Evolutionary conservation across 2,797 vertebrate genomes (phyloP), one percentile per base, ranked within the genome.

Genomic region (Syngnathus rostellatus): DNA sequence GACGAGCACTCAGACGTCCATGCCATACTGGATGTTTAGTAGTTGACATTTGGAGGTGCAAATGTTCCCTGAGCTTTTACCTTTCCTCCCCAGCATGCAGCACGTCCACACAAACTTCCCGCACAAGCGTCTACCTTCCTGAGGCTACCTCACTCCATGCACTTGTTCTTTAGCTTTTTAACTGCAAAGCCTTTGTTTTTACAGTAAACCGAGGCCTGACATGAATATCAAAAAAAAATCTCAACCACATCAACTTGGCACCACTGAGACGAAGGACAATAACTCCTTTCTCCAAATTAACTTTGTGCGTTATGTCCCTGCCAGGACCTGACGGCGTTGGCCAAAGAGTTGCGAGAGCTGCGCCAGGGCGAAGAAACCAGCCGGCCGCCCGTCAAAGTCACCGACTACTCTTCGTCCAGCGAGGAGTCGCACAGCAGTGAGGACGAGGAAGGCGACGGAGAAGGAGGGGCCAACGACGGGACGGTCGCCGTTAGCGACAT

Each of bases 381-480:
- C 72, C 93, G 97, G 0, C 96, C 94, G 1, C 93, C 97, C 1
- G 94, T 95, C 87, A 99, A 99, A 79, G 97, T 99, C 85, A 99
- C 96, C 0, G 96, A 99, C 85, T 99, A 99, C 77, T 99, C 97
- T 2, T 98, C 97, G 1, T 98, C 96, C 83, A 99, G 97, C 0
- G 97, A 99, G 74, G 96, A 98, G 53, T 98, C 96, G 0, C 95
- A 98, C 79, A 98, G 96, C 82, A 97, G 95, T 0, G 97, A 98
- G 70, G 95, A 97, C 3, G 96, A 98, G 78, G 97, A 98, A 0
- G 94, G 92, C 45, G 97, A 97, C 50, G 94, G 92, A 43, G 97
- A 97, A 51, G 94, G 92, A 0, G 94, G 95, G 66, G 87, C 90
- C 0, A 95, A 95, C 0, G 97, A 99, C 0, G 97, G 97, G 7